Conservation (phyloP, 2,797 vertebrate species). For the Brachyrhaphis roseni region DNA sequence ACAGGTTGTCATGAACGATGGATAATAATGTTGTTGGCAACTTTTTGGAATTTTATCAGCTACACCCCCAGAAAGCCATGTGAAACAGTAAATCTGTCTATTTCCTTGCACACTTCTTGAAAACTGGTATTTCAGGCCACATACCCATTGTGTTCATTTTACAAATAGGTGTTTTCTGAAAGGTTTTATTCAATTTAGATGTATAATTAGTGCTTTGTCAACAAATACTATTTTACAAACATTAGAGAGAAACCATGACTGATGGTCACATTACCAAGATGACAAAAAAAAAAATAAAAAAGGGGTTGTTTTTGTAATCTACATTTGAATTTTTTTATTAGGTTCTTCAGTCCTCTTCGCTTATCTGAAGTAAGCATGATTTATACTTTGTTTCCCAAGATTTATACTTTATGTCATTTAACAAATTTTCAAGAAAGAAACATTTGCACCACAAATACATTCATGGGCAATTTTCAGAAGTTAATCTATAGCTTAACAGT, state of each 20-base stretch:
- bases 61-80: not conserved
- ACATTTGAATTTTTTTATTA: not conserved
- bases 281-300: not conserved
- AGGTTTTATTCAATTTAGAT: not conserved
- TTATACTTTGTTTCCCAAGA: not conserved
- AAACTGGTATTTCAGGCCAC: not conserved
- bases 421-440: not conserved
- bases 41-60: not conserved
- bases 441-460: not conserved
- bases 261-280: not conserved
- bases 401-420: not conserved
- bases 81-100: not conserved
- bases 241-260: not conserved
- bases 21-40: not conserved
- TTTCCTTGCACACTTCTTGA: not conserved
- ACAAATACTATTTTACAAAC: not conserved
- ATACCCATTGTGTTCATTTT: not conserved
- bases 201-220: not conserved
- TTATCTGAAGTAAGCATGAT: not conserved
- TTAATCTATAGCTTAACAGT: slow-evolving; percentile 15
- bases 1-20: not conserved
- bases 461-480: not conserved
- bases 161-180: not conserved
- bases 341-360: not conserved
- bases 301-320: not conserved